Evolutionary conservation across 1,140 invertebrate genomes (phyloP).

Genomic region (Drosophila asahinai): DNA sequence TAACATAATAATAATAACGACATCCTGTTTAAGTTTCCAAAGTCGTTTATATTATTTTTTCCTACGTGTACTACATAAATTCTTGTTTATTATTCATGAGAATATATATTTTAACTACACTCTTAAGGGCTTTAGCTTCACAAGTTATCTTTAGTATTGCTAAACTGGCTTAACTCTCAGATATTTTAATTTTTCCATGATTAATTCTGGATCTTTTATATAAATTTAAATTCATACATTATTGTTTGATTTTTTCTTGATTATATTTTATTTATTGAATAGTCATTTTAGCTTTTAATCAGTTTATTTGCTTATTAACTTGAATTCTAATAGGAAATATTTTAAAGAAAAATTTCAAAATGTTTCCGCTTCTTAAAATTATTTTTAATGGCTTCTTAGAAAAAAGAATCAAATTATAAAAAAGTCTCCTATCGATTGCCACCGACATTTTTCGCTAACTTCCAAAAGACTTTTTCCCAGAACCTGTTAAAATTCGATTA

Average conservation of each 20-base stretch:
- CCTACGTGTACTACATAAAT: background rate
- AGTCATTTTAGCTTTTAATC: no score
- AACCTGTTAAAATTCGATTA: slow-evolving; percentile 5
- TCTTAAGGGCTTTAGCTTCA: background rate
- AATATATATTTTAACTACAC: background rate
- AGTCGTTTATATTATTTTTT: background rate
- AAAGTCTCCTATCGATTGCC: background rate
- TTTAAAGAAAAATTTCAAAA: no score
- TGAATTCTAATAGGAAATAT: no score
- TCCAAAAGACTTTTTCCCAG: slow-evolving; percentile 5
- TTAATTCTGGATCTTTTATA: background rate
- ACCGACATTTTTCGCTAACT: background rate
- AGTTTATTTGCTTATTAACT: background rate
- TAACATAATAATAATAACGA: background rate
- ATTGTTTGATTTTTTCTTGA: background rate
- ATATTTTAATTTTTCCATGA: background rate
- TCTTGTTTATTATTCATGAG: background rate
- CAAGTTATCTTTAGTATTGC: no score
- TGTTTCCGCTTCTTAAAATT: background rate
- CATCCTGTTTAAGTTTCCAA: slow-evolving; percentile 1
- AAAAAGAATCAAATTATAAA: background rate
- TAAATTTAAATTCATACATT: background rate
- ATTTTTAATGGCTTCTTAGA: background rate
- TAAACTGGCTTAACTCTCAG: no score
- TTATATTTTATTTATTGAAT: background rate